Evolutionary conservation across 2,888 invertebrate genomes (phyloP), one percentile per base, ranked within the genome.

Genomic region (Zelleria hepariella): DNA sequence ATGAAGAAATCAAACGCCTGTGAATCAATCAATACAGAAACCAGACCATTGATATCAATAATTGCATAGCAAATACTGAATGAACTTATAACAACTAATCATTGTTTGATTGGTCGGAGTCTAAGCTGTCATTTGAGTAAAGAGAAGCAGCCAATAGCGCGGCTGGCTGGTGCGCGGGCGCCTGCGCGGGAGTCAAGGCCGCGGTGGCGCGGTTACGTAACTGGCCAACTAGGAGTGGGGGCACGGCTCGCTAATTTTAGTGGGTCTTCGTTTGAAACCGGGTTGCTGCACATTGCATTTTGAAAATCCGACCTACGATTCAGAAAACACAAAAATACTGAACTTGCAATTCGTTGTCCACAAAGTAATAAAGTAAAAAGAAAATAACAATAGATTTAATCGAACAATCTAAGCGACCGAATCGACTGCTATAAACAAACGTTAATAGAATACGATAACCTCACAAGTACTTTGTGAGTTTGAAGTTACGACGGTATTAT

Each of bases 141-240:
- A 25, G 25, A 26, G 18, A 6, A 18, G 21, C 20, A 51, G 51
- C 51, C 51, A 21, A 26, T 26, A n/a, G 54, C 51, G 51, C 54
- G 49, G 52, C 25, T n/a, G 42, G 8, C 4, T 15, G 10, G 53
- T 53, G 58, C 15, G 47, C 47, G 25, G 24, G 48, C 42, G 53
- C 54, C 55, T 47, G 86, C 86, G 87, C 87, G 83, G 86, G 88
- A 88, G 87, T 88, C 88, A 88, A 88, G 88, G 88, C 86, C 87
- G 68, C 63, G 67, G 76, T 78, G 77, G 79, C 78, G 78, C 77
- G 78, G 74, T 88, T 87, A 88, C 78, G 69, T 86, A 87, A 88
- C 75, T 68, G 67, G 63, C 65, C 48, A 66, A 66, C 64, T 66
- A 66, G 67, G 71, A 67, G 69, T 64, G 79, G 74, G 76, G 66